phyloP scores from a whole-genome alignment of 2,888 invertebrate genomes.

The Meganola albula region DNA sequence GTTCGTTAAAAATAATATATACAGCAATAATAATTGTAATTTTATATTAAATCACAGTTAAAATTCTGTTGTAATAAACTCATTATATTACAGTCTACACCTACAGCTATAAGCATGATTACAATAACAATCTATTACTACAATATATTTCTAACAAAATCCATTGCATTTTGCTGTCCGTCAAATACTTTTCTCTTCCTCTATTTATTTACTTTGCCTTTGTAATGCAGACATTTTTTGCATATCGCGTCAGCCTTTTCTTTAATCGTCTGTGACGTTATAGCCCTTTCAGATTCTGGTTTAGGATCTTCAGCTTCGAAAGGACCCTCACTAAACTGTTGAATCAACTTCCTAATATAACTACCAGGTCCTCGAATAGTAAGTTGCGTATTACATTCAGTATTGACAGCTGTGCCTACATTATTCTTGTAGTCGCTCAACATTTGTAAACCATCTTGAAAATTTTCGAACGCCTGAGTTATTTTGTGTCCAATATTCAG shows the following conservation, averaged over 20 bases:
- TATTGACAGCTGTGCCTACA: constrained; percentile 33
- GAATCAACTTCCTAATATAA: constrained; percentile 69
- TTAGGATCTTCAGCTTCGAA: constrained; percentile 60
- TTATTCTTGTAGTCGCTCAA: constrained; percentile 41
- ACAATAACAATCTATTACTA: no score
- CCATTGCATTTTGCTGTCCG: not conserved
- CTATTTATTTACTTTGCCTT: constrained; percentile 62
- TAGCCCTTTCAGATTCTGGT: constrained; percentile 55
- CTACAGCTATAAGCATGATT: no score
- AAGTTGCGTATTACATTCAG: constrained; percentile 46
- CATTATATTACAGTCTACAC: no score
- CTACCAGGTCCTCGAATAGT: constrained; percentile 67
- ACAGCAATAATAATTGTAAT: no score
- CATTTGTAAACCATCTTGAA: constrained; percentile 62
- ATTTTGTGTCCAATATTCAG: constrained; percentile 57
- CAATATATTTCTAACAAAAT: not conserved
- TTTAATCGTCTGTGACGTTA: constrained; percentile 54
- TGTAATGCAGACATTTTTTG: constrained; percentile 72
- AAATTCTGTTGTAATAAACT: no score
- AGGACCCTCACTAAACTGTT: constrained; percentile 70
- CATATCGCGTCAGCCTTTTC: constrained; percentile 70
- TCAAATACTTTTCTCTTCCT: no score
- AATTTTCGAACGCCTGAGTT: constrained; percentile 54
- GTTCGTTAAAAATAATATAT: no score
- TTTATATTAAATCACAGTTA: no score